Evolutionary conservation across 1,140 invertebrate species (phyloP), one percentile per base, ranked within the genome.

Genomic region (Chrysomallon squamiferum): DNA sequence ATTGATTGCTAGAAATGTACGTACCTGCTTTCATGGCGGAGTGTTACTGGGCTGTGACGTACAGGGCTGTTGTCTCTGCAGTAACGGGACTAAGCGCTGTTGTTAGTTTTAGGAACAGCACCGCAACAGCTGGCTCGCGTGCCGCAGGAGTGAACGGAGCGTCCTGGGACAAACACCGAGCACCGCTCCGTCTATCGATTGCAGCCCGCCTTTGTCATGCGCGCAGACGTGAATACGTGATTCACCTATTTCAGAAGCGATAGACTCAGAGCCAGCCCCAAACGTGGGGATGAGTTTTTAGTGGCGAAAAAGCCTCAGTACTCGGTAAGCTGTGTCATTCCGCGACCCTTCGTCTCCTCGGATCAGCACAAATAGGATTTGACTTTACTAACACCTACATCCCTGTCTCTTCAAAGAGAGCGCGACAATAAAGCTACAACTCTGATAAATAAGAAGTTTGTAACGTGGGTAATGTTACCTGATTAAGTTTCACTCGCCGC

Each of bases 101-200:
- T 15, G 50, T 54, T 54, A 54, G 25, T 54, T 54, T 54, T 54
- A 20, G 50, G 29, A 25, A 27, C 50, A 20, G 35, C 5, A 38
- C 25, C 29, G 50, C 50, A 54, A 54, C 50, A 54, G 50, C 50
- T 54, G 50, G 22, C 18, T 18, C 50, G 50, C 25, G 50, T 54
- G 50, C 50, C 29, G 25, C n/a, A 15, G 25, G 22, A 54, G 50
- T 54, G 50, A 22, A 54, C 18, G 22, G n/a, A 20, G 22, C 25
- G 50, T 54, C 25, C 50, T 15, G 29, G 18, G 22, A 30, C 25
- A 27, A 54, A 54, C 50, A 54, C 50, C 50, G 18, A 27, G 50
- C 18, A 22, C 50, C 50, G 22, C 25, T 54, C 50, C 13, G 15
- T 18, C 25, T 54, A 54, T 54, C 50, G 50, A 54, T 54, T 22